phyloP scores from a whole-genome alignment of 2,797 vertebrate species.

The Crossoptilon crossoptilon region DNA sequence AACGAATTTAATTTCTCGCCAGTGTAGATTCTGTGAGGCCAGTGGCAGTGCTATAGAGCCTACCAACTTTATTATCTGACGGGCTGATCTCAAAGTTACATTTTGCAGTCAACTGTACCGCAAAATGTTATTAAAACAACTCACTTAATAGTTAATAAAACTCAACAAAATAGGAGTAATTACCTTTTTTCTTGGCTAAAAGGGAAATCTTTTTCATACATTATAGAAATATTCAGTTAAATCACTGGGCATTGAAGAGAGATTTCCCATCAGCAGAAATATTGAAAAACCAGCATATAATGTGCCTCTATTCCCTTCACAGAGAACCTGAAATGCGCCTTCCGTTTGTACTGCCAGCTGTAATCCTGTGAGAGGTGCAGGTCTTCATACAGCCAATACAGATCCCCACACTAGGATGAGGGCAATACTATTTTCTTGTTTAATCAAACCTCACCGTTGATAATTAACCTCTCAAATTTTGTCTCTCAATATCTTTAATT shows the following conservation, averaged over 20 bases:
- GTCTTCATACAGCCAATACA: background rate
- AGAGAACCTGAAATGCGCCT: background rate
- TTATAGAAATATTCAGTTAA: background rate
- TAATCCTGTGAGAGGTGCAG: background rate
- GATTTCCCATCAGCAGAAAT: background rate
- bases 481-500: background rate
- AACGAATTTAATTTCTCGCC: background rate
- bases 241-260: background rate
- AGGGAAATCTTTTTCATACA: background rate
- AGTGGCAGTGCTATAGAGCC: background rate
- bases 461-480: background rate
- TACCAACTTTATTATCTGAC: too few species aligned
- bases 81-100: background rate
- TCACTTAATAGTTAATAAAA: background rate
- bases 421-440: background rate
- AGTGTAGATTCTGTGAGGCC: background rate
- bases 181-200: background rate
- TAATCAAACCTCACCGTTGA: background rate
- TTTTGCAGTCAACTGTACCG: background rate
- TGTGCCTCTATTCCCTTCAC: slow-evolving; percentile 1
- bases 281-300: slow-evolving; percentile 6
- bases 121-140: background rate
- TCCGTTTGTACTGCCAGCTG: background rate
- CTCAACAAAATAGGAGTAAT: background rate
- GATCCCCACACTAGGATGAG: background rate